phyloP scores from a whole-genome alignment of 2,888 invertebrate species.

The Nomada flava region DNA sequence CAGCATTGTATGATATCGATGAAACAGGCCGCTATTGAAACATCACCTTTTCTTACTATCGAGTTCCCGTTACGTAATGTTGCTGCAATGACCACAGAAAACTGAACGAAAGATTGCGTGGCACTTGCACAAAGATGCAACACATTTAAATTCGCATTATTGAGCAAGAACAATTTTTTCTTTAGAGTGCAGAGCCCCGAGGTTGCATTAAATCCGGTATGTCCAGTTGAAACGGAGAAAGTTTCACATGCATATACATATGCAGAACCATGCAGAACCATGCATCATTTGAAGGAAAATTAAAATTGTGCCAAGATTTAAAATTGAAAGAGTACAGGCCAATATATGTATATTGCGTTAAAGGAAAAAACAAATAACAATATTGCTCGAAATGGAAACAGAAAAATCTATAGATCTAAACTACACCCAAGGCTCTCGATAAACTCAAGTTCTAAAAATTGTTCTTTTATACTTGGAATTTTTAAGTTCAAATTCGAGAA shows the following conservation, averaged over 20 bases:
- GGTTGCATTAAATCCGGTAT: slow-evolving; percentile 2
- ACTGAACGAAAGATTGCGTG: slow-evolving; percentile 1
- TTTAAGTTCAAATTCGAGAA: too few relatives aligned
- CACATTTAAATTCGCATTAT: slow-evolving; percentile 4
- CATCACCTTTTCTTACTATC: slow-evolving; percentile 33
- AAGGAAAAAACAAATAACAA: too few relatives aligned
- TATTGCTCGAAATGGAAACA: too few relatives aligned
- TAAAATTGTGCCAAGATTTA: slow-evolving; percentile 3
- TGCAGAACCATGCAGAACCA: too few relatives aligned
- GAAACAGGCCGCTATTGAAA: slow-evolving; percentile 14
- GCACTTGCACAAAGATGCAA: not conserved
- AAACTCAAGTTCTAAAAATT: too few relatives aligned
- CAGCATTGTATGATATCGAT: not conserved
- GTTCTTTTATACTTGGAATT: too few relatives aligned
- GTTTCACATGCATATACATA: slow-evolving; percentile 3
- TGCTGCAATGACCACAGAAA: slow-evolving; percentile 20
- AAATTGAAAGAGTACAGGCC: too few relatives aligned
- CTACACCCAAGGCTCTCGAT: too few relatives aligned
- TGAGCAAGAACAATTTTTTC: slow-evolving; percentile 1
- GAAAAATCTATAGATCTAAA: too few relatives aligned
- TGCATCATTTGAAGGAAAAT: slow-evolving; percentile 6
- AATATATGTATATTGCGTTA: too few relatives aligned
- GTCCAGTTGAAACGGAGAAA: slow-evolving; percentile 38
- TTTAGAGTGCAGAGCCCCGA: not conserved
- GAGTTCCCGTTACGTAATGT: slow-evolving; percentile 34